Base-by-base conservation (phyloP, 2,888 invertebrate species). In the Oligia fasciuncula region DNA sequence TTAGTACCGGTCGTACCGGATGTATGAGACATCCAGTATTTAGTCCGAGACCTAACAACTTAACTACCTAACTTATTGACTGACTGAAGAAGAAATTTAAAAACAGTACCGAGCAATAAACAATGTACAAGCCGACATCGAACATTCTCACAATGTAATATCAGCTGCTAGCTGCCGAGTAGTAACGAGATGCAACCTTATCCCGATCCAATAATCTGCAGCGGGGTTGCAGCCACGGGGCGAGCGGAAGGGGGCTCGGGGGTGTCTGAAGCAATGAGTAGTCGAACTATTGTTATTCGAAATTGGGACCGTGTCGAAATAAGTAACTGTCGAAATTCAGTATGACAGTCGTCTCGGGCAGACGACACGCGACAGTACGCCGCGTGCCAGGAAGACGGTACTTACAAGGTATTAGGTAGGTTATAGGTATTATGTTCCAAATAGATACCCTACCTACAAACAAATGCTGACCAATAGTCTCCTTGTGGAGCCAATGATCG, bases 161-260 rank as follows among this genome's bases (percentile, higher is more conserved):
- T 29, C 51, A 23, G 23, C 43, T 57, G 54, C 29, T 57, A 29
- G 74, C 62, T 46, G 6, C n/a, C 40, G 35, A 35, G 35, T 35
- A 35, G 35, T 70, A 46, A 81, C 35, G 43, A 51, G 43, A 40
- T 49, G 72, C 43, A 82, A 65, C 46, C 49, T 49, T 77, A 79
- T 79, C 67, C 54, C 57, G 72, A 77, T 65, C 57, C 67, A 70
- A 73, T 84, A 77, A 76, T 70, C 60, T 81, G 84, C 65, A 71
- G 51, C 73, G 78, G 76, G 81, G 76, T 40, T 77, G 85, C 77
- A 76, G 68, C 54, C 23, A 60, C 54, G 81, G 4, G 49, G 43
- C n/a, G n/a, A n/a, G 43, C 17, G 43, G 60, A 40, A 8, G 1
- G 14, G 17, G 29, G 54, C 43, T 9, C 9, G 43, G 19, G 43